Evolutionary conservation across 2,888 invertebrate species (phyloP).

Genomic region (Invenusta paracnida): DNA sequence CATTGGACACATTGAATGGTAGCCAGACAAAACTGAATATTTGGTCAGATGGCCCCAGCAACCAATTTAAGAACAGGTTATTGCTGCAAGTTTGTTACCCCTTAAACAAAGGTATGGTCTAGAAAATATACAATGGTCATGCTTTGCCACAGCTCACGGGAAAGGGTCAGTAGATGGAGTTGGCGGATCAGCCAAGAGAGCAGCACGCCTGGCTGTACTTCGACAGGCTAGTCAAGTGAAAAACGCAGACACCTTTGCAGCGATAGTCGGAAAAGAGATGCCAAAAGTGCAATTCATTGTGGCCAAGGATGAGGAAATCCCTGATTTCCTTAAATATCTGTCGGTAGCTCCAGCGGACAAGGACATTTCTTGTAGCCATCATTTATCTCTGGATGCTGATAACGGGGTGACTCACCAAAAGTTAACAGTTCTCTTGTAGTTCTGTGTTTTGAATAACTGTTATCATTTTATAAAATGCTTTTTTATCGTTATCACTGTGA

Average conservation of each 20-base stretch:
- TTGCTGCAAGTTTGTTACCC: background rate
- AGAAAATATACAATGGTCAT: too few relatives aligned
- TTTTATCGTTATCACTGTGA: background rate
- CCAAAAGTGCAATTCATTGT: background rate
- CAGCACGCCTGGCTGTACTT: background rate
- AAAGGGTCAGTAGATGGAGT: background rate
- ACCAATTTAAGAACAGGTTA: constrained; percentile 21
- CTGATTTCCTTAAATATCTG: background rate
- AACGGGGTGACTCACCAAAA: background rate
- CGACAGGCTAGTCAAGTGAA: background rate
- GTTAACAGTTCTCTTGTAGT: background rate
- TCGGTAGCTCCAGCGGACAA: background rate
- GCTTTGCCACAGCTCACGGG: background rate
- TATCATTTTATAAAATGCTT: background rate
- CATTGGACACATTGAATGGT: background rate
- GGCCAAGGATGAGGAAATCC: background rate
- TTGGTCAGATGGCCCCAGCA: background rate
- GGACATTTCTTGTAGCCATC: background rate
- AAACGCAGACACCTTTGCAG: background rate
- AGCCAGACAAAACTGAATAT: background rate
- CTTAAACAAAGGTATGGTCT: background rate
- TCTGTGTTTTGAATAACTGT: background rate
- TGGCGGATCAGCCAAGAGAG: background rate
- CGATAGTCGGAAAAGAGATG: background rate
- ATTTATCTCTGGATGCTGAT: background rate